Evolutionary conservation across 2,797 vertebrate genomes (phyloP).

Genomic region (Phoeniculus purpureus): DNA sequence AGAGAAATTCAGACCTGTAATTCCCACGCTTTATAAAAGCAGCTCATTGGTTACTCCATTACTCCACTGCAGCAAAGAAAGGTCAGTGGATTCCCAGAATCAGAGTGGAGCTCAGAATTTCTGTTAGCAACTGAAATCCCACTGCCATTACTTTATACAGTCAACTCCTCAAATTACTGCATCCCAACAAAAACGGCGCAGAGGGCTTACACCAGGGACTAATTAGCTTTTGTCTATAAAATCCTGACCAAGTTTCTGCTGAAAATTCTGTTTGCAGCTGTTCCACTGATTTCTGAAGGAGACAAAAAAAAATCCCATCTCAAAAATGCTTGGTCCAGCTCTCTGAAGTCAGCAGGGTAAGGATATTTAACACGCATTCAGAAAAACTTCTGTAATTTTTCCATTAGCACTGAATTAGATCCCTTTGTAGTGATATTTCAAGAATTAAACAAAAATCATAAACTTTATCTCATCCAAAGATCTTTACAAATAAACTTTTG

Average conservation of each 20-base stretch:
- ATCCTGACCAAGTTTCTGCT: not conserved
- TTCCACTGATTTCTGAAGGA: not conserved
- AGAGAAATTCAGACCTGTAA: not conserved
- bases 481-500: not conserved
- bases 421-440: not conserved
- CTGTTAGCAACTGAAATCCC: not conserved
- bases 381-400: not conserved
- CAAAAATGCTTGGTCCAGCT: not conserved
- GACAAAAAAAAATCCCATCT: not conserved
- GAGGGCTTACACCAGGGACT: not conserved
- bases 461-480: not conserved
- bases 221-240: not conserved
- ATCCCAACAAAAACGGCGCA: not conserved
- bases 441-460: not conserved
- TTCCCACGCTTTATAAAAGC: not conserved
- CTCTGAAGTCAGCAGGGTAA: not conserved
- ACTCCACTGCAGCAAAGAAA: not conserved
- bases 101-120: not conserved
- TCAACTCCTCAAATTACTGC: not conserved
- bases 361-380: not conserved
- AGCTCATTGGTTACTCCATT: not conserved
- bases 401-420: conserved; percentile 13
- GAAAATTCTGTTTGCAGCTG: not conserved
- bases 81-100: not conserved
- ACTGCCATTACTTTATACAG: not conserved